Conservation (phyloP, 2,888 invertebrate species). For the Standfussiana lucernea region DNA sequence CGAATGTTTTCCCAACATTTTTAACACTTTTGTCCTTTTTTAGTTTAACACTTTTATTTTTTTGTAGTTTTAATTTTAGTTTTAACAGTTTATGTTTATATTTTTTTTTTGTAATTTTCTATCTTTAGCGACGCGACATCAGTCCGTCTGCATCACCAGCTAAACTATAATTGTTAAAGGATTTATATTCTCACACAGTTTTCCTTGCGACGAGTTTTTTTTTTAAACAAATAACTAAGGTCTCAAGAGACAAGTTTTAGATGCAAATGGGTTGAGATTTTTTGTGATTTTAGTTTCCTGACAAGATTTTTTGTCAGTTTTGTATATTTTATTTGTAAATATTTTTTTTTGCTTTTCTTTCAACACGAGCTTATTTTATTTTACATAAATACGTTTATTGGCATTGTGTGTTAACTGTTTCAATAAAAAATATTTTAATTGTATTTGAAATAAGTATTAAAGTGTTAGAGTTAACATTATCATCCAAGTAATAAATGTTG, state of each 20-base stretch:
- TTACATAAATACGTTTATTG: neutral
- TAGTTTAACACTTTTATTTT: neutral
- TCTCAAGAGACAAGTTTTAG: constrained; percentile 58
- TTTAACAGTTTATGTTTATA: neutral
- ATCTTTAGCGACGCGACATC: constrained; percentile 51
- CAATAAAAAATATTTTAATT: neutral
- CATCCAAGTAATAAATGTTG: too few relatives aligned
- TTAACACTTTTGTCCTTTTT: constrained; percentile 50
- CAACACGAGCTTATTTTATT: neutral
- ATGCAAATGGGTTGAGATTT: constrained; percentile 14
- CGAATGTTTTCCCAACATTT: constrained; percentile 83
- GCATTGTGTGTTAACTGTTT: neutral
- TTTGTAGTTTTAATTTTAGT: constrained; percentile 17
- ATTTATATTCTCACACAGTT: constrained; percentile 60
- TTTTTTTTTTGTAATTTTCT: constrained; percentile 8
- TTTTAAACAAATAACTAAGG: constrained; percentile 42
- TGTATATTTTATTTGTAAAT: neutral
- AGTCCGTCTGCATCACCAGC: constrained; percentile 67
- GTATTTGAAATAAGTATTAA: constrained; percentile 2
- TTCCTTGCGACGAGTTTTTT: constrained; percentile 54
- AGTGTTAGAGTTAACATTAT: too few relatives aligned
- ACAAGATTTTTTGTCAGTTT: neutral
- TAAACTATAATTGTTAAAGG: constrained; percentile 67
- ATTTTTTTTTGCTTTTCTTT: neutral
- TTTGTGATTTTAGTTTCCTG: neutral